A percentile compares a stretch with the other conserved stretches of the same genome.
These are phyloP conservation scores for Cromileptes altivelis DNA, from an alignment of 2,113 vertebrate species.

Conservation along the genomic window DNA sequence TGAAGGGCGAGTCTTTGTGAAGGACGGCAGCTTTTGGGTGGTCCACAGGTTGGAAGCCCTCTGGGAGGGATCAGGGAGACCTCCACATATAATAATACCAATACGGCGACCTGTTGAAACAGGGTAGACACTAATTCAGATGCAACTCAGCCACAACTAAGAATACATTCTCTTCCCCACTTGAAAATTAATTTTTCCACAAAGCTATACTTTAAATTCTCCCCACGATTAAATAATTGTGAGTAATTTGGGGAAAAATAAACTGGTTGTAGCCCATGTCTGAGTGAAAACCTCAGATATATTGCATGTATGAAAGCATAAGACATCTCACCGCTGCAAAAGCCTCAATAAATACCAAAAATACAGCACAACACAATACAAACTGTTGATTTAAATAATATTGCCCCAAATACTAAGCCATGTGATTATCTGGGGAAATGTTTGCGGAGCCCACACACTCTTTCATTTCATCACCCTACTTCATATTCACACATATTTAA, in stretches of 20 bases:
- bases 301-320: conserved; percentile 21
- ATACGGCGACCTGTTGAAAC: conserved; percentile 66
- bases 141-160: conserved; percentile 47
- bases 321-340: conserved; percentile 19
- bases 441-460: conserved; percentile 49
- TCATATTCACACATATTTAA: conserved; percentile 55
- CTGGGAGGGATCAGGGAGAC: conserved; percentile 79
- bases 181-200: conserved; percentile 58
- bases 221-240: conserved; percentile 50
- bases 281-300: conserved; percentile 41
- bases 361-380: conserved; percentile 48
- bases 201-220: conserved; percentile 51
- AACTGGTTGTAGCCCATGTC: conserved; percentile 44
- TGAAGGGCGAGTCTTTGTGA: conserved; percentile 74
- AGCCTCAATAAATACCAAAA: conserved; percentile 33
- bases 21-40: conserved; percentile 78
- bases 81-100: conserved; percentile 71
- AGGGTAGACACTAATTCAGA: conserved; percentile 61
- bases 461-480: conserved; percentile 46
- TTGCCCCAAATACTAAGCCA: conserved; percentile 38
- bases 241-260: conserved; percentile 55
- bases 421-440: conserved; percentile 43
- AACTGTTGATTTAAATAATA: conserved; percentile 52
- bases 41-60: conserved; percentile 79
- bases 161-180: conserved; percentile 24